Evolutionary conservation across 1,140 invertebrate species (phyloP), one percentile per base, ranked within the genome.

Genomic region (Oncopodura yosiiana): DNA sequence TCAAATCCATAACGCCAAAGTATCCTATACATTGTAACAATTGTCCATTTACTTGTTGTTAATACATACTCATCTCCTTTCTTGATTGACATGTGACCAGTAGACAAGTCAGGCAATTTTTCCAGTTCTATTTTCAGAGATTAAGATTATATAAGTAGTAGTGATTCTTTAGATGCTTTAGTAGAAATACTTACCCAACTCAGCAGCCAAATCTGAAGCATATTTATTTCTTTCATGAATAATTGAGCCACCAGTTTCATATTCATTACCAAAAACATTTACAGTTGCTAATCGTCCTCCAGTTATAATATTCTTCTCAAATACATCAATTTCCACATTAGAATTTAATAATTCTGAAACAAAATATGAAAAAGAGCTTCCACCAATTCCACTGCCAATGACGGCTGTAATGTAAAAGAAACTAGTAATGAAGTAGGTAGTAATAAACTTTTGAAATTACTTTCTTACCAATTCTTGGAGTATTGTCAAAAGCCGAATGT

Each of bases 321-420:
- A 83, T 11, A 77, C 61, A 57, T 78, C 72, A 50, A 77, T 72
- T 21, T 68, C 66, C 2, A 70, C 60, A 32, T 71, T 60, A 66
- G 73, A 67, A 32, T 67, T 61, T 1, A 79, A 75, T 49, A 80
- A 65, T 62, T 79, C 66, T 16, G 71, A 68, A 3, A 81, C 60
- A 65, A 75, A 81, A 66, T 78, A 75, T 0, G 78, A 76, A 19
- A 75, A 65, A 8, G 78, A 74, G 3, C 78, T 75, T 34, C 81
- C 80, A 54, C 80, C 77, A 42, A 81, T 76, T 11, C 81, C 81
- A 38, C 73, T 79, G 24, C 81, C 81, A 63, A 82, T 71, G 36
- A 83, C 74, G 19, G 75, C 80, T 79, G 48, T 36, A 64, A 68
- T 66, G 41, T 52, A 2, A 53, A 53, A 30, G 53, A 44, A 23